A percentile compares a stretch with the other conserved stretches of the same genome.
Conservation (phyloP, 2,797 vertebrate species). For the Hoplostethus atlanticus region DNA sequence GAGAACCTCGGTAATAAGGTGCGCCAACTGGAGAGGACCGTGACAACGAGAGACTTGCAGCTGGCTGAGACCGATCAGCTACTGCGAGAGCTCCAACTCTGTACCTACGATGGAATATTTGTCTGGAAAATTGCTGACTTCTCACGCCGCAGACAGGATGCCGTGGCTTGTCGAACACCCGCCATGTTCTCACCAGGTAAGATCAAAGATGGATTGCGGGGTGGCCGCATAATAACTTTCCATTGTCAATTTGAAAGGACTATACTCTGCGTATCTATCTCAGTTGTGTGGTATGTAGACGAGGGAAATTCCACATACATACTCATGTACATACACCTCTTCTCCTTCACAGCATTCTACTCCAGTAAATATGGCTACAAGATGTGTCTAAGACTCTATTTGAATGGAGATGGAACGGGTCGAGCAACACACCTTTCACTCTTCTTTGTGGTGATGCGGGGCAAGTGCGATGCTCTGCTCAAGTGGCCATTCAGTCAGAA, state of each 20-base stretch:
- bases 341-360: constrained; percentile 89
- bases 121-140: constrained; percentile 96
- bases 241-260: not conserved
- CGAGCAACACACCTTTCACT: constrained; percentile 93
- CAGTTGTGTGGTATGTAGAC: not conserved
- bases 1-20: constrained; percentile 91
- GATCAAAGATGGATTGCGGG: not conserved
- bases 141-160: constrained; percentile 93
- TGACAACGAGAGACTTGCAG: constrained; percentile 91
- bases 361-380: constrained; percentile 98
- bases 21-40: constrained; percentile 91
- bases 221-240: not conserved
- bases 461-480: constrained; percentile 91
- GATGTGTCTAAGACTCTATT: constrained; percentile 96
- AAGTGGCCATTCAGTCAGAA: constrained; percentile 99
- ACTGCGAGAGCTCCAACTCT: constrained; percentile 88
- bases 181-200: constrained; percentile 98
- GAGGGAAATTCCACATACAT: constrained; percentile 42
- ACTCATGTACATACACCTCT: not conserved
- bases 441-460: constrained; percentile 98
- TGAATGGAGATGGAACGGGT: constrained; percentile 96
- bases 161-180: constrained; percentile 88
- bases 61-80: constrained; percentile 91
- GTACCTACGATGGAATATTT: constrained; percentile 93
- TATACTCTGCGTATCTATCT: too few relatives aligned